These are phyloP conservation scores for Rhea americana DNA, from an alignment of 2,113 vertebrate genomes.

Conservation along the genomic window DNA sequence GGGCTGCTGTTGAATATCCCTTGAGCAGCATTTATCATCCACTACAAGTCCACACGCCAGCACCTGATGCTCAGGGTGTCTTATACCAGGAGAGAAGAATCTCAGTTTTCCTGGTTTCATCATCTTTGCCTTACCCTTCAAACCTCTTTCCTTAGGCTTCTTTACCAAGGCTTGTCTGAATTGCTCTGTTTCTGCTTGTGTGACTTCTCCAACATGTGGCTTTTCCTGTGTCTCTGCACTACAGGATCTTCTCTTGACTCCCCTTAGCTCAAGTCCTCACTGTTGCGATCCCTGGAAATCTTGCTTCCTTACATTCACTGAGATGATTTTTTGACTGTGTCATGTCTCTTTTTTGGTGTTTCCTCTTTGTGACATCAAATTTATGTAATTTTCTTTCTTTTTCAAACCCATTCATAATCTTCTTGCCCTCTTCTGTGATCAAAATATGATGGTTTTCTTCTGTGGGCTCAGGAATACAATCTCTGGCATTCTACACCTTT, in stretches of 20 bases:
- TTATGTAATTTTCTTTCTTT: not conserved
- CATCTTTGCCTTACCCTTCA: too few species aligned
- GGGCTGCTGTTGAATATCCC: too few species aligned
- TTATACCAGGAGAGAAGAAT: too few species aligned
- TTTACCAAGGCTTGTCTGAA: not conserved
- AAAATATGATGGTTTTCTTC: not conserved
- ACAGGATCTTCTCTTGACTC: not conserved
- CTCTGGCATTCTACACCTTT: not conserved
- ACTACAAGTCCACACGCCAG: too few species aligned
- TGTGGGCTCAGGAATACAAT: fast-evolving
- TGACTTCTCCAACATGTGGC: not conserved
- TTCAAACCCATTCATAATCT: not conserved
- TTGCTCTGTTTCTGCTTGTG: not conserved
- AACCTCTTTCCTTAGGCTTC: not conserved
- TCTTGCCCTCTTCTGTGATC: not conserved
- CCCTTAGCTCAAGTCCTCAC: not conserved
- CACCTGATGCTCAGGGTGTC: too few species aligned
- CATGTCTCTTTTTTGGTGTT: not conserved
- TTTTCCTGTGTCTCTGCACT: not conserved
- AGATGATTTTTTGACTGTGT: not conserved
- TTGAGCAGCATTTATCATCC: too few species aligned
- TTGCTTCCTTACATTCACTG: fast-evolving
- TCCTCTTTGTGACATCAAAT: not conserved
- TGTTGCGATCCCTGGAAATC: not conserved
- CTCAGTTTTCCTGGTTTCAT: not conserved